Evolutionary conservation across 2,888 invertebrate genomes (phyloP), one percentile per base, ranked within the genome.

Genomic region (Leptopilina myrica): DNA sequence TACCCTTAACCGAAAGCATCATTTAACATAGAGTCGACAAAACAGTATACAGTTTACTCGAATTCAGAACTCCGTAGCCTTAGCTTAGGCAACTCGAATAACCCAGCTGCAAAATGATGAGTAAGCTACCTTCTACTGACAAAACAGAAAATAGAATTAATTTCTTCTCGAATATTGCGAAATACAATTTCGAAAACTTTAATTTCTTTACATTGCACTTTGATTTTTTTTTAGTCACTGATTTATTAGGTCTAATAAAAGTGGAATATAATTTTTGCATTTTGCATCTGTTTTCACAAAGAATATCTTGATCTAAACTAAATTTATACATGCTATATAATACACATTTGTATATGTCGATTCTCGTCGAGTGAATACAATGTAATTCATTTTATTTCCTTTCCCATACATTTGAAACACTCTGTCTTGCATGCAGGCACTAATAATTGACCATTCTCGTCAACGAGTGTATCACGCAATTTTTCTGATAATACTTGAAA

Each of bases 381-480:
- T 15, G 14, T 20, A 49, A 0, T 7, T 69, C 9, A 67, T 43
- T 11, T 14, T 0, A 69, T 20, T 3, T 26, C 53, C 26, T 20
- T 69, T 12, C 69, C 69, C 69, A 69, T 69, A 46, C 49, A 69
- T 20, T 69, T 69, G 14, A 69, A 53, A 49, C 20, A 69, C 46
- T 46, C 69, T 14, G 69, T 53, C 49, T 26, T 6, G 46, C 69
- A 69, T 49, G 49, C 53, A 0, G 69, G 69, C 20, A 53, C 69
- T 46, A 69, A 46, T 20, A 69, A 26, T 69, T 69, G 12, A 15
- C 84, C 86, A 20, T 84, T 79, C 3, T 78, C 67, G 40, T 84
- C 83, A 12, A 83, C 20, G 46, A 83, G 20, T n/a, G 82, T 76
- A 8, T 56, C 78, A 78, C 81, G 85, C 40, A 76, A 53, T 20